phyloP scores from a whole-genome alignment of 2,113 vertebrate genomes.

The Ellobius talpinus region DNA sequence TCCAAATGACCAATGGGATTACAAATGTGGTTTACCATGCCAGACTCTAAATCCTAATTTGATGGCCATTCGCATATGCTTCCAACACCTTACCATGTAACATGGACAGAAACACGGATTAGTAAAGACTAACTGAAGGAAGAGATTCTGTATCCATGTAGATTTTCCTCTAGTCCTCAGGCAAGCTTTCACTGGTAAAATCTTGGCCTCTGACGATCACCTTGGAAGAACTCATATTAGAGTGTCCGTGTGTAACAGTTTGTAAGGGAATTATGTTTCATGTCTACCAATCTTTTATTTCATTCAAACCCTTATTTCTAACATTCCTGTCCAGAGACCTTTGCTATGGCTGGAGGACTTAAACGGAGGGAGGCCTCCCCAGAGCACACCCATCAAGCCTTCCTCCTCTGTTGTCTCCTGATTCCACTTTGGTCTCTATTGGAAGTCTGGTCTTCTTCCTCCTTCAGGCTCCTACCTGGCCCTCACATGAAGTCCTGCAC shows the following conservation, averaged over 20 bases:
- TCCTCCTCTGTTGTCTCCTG: background rate
- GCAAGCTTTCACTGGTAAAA: background rate
- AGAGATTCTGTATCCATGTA: background rate
- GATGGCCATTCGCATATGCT: background rate
- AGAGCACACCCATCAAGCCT: background rate
- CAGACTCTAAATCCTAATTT: background rate
- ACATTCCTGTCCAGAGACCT: background rate
- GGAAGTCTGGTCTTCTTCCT: background rate
- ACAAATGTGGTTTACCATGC: no score
- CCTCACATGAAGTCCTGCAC: background rate
- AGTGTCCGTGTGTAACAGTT: background rate
- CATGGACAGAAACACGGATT: background rate
- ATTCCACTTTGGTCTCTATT: background rate
- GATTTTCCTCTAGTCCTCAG: background rate
- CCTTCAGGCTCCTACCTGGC: background rate
- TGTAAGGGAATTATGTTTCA: background rate
- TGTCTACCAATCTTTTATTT: background rate
- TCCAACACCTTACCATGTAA: background rate
- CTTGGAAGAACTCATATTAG: background rate
- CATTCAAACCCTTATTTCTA: background rate
- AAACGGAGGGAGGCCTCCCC: no score
- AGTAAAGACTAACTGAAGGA: background rate
- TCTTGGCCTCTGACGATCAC: background rate
- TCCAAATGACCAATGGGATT: background rate
- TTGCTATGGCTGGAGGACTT: background rate